phyloP scores from a whole-genome alignment of 1,140 invertebrate genomes.

The Theocolax elegans region DNA sequence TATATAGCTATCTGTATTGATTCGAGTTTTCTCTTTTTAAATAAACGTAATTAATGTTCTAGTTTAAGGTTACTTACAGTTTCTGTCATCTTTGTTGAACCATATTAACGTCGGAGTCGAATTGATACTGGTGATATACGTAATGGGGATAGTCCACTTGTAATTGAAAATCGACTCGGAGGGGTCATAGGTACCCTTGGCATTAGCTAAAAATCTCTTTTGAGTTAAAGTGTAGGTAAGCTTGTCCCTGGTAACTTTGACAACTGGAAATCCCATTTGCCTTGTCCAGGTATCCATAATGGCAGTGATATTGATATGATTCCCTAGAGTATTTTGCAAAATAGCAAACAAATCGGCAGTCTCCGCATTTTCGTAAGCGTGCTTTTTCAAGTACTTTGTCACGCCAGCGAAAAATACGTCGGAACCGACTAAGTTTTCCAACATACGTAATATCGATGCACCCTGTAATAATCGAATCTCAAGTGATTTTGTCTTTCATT shows the following conservation, averaged over 20 bases:
- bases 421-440: conserved; percentile 84
- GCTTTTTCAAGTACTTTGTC: conserved; percentile 78
- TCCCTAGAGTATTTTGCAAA: conserved; percentile 66
- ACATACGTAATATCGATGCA: conserved; percentile 88
- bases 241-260: conserved; percentile 70
- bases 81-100: conserved; percentile 70
- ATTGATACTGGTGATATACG: conserved; percentile 75
- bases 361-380: conserved; percentile 79
- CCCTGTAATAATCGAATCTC: conserved; percentile 71
- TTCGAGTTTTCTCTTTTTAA: too few species aligned
- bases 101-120: conserved; percentile 66
- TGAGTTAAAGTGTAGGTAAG: conserved; percentile 76
- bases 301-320: conserved; percentile 70
- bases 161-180: conserved; percentile 73
- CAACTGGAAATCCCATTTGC: conserved; percentile 91
- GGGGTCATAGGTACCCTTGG: conserved; percentile 66
- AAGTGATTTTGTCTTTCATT: too few species aligned
- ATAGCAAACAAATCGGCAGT: conserved; percentile 82
- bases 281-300: conserved; percentile 94
- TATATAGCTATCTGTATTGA: too few species aligned
- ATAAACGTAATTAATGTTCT: too few species aligned
- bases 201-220: conserved; percentile 78
- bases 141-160: conserved; percentile 86
- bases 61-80: too few species aligned
- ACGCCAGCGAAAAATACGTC: conserved; percentile 81